Base-by-base conservation (phyloP, 2,797 vertebrate species). In the Cephalopachus bancanus region DNA sequence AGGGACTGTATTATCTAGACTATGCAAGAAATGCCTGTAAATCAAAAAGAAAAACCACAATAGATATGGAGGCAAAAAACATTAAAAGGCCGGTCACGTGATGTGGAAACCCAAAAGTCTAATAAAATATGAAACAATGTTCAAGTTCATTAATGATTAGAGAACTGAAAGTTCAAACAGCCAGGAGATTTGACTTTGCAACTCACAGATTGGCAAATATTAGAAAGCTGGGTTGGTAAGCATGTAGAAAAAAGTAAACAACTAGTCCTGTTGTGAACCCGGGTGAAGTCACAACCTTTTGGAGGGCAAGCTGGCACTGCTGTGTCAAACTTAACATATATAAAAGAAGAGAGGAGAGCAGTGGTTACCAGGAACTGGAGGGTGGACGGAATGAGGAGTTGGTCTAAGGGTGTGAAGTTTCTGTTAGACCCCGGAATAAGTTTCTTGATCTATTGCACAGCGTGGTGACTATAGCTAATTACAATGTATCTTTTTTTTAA, bases 21-120 rank as follows among this genome's bases (percentile, higher is more conserved):
- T 93, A 98, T 97, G 91, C 75, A 59, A 97, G 95, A 96, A 98
- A 97, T 94, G 97, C 12, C 81, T 94, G 94, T 97, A 96, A 97
- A 97, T 97, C 96, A 95, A 53, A 80, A 78, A 83, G 64, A 55
- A 83, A 84, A 90, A 49, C 44, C 64, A n/a, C n/a, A 79, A 44
- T 37, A 78, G 60, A 89, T 22, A 69, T 3, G 9, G 19, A 92
- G 10, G 62, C 80, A 15, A 55, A 53, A 53, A 62, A 64, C 15
- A 26, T 2, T 26, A 55, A 69, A 75, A 89, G 67, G 10, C 10
- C 22, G 3, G 30, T 89, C 86, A 10, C 33, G 37, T 8, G 89
- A 53, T 80, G 17, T 80, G 30, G 76, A 72, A 86, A 33, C 7
- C 30, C 14, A 1, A 49, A 79, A 69, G 1, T 2, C n/a, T 2